Evolutionary conservation across 2,797 vertebrate genomes (phyloP).

Genomic region (Eleutherodactylus coqui): DNA sequence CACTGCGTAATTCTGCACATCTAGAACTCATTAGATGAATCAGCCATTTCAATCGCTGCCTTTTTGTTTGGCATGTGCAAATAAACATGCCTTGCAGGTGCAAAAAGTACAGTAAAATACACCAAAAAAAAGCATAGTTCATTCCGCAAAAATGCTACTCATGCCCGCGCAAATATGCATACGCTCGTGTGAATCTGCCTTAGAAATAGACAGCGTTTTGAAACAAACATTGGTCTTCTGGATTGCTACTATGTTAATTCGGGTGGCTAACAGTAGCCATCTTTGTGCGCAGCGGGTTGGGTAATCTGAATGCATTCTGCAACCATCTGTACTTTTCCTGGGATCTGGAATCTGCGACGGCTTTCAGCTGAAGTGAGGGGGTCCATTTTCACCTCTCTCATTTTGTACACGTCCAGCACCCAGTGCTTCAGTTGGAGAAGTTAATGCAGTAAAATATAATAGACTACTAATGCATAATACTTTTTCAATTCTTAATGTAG

Average conservation of each 20-base stretch:
- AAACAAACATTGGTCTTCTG: neutral
- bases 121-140: too few relatives aligned
- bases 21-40: too few relatives aligned
- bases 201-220: neutral
- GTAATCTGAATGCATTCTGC: neutral
- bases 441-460: constrained; percentile 63
- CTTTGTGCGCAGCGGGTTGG: constrained; percentile 15
- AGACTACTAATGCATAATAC: constrained; percentile 58
- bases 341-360: neutral
- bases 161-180: too few relatives aligned
- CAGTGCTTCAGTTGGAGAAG: constrained; percentile 35
- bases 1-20: too few relatives aligned
- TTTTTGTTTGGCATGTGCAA: too few relatives aligned
- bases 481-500: constrained; percentile 53
- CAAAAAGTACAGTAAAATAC: too few relatives aligned
- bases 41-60: too few relatives aligned
- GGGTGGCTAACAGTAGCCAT: neutral
- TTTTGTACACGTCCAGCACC: constrained; percentile 39
- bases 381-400: constrained; percentile 53
- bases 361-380: constrained; percentile 39
- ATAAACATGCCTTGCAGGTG: too few relatives aligned
- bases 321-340: neutral
- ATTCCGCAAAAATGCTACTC: too few relatives aligned
- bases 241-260: constrained; percentile 10
- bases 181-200: neutral